Percentiles rank a stretch among this genome's conserved stretches.
Conservation (phyloP, 2,888 invertebrate species). For the Standfussiana lucernea region DNA sequence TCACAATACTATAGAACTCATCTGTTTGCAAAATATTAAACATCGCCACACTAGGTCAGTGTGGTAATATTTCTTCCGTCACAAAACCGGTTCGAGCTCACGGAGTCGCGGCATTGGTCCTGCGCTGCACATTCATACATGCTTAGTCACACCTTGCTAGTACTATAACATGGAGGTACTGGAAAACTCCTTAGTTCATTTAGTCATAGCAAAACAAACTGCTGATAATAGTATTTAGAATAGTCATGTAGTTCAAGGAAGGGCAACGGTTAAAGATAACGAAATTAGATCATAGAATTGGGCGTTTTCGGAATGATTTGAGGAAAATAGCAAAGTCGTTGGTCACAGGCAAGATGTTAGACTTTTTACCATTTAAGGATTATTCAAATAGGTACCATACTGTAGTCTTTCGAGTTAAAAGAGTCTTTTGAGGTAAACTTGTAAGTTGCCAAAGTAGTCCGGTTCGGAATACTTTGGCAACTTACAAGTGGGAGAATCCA, state of each 20-base stretch:
- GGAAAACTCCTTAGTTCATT: constrained; percentile 56
- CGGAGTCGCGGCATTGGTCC: constrained; percentile 38
- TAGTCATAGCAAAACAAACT: constrained; percentile 53
- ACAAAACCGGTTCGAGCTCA: constrained; percentile 63
- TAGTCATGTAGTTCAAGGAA: constrained; percentile 28
- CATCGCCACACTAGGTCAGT: constrained; percentile 63
- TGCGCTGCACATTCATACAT: constrained; percentile 43
- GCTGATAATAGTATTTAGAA: constrained; percentile 28
- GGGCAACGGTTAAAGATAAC: constrained; percentile 29
- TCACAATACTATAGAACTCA: constrained; percentile 19
- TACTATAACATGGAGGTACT: constrained; percentile 33
- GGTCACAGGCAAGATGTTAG: background rate
- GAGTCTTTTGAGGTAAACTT: background rate
- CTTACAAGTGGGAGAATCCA: no score
- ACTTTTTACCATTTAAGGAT: background rate
- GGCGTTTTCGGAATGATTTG: background rate
- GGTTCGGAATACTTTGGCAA: no score
- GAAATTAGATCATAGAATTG: constrained; percentile 10
- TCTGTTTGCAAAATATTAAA: constrained; percentile 52
- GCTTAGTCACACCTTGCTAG: constrained; percentile 58
- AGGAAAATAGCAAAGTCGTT: constrained; percentile 6
- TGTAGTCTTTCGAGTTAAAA: background rate
- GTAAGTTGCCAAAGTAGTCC: background rate
- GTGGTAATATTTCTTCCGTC: constrained; percentile 59
- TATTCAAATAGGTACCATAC: background rate